Evolutionary conservation across 2,888 invertebrate species (phyloP).

Genomic region (Diarsia mendica): DNA sequence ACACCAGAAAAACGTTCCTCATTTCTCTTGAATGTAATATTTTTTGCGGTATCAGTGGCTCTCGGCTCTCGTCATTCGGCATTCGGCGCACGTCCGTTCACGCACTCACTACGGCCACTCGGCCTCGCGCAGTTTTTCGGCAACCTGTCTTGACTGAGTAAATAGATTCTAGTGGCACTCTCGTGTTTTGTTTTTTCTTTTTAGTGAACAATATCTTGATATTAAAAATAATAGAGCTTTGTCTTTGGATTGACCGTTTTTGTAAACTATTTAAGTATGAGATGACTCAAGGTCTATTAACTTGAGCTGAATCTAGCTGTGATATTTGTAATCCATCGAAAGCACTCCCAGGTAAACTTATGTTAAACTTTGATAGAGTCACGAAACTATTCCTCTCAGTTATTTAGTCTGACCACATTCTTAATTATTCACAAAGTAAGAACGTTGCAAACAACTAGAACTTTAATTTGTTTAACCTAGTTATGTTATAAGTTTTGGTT

Average conservation of each 20-base stretch:
- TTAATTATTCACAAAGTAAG: slow-evolving; percentile 26
- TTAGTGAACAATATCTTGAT: background rate
- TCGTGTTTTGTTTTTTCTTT: slow-evolving; percentile 27
- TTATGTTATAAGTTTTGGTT: slow-evolving; percentile 19
- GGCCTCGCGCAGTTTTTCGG: slow-evolving; percentile 51
- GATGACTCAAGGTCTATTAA: no score
- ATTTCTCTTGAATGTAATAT: slow-evolving; percentile 54
- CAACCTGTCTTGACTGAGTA: slow-evolving; percentile 58
- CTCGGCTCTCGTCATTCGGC: slow-evolving; percentile 34
- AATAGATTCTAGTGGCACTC: slow-evolving; percentile 43
- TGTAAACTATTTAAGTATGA: background rate
- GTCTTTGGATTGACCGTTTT: background rate
- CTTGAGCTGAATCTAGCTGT: background rate
- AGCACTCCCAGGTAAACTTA: background rate
- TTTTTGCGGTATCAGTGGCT: slow-evolving; percentile 56
- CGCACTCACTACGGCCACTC: slow-evolving; percentile 58
- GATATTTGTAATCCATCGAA: background rate
- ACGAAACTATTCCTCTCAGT: slow-evolving; percentile 1
- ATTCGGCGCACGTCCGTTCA: slow-evolving; percentile 49
- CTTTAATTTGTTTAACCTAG: slow-evolving; percentile 24
- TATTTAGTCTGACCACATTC: slow-evolving; percentile 27
- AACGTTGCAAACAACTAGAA: slow-evolving; percentile 25
- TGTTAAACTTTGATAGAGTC: background rate
- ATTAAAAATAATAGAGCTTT: slow-evolving; percentile 8
- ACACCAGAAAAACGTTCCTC: slow-evolving; percentile 42